A percentile compares a stretch with the other conserved stretches of the same genome.
Conservation (phyloP, 2,888 invertebrate species). For the Crioceris asparagi region DNA sequence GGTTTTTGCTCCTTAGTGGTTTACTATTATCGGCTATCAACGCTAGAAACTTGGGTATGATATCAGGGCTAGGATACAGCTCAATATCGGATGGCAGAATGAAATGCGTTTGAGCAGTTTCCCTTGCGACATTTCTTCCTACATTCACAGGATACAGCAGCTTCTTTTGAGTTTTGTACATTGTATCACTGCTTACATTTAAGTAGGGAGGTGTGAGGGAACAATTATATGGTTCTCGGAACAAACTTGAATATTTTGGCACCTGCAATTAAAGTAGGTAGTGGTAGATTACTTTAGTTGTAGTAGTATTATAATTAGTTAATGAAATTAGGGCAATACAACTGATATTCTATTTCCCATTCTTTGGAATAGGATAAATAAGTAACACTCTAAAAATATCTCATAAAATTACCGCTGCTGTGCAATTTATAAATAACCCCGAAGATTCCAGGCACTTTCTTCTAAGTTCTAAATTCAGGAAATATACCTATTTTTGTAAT, state of each 20-base stretch:
- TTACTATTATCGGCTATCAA: slow-evolving; percentile 65
- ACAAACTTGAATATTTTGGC: slow-evolving; percentile 52
- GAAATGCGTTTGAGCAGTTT: slow-evolving; percentile 70
- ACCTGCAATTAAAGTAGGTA: slow-evolving; percentile 57
- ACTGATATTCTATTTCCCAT: too few relatives aligned
- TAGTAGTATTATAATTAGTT: too few relatives aligned
- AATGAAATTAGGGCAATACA: too few relatives aligned
- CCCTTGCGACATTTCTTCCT: slow-evolving; percentile 79
- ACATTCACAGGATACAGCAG: slow-evolving; percentile 84
- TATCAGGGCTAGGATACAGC: slow-evolving; percentile 75
- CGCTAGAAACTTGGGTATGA: slow-evolving; percentile 70
- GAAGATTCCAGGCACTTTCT: too few relatives aligned
- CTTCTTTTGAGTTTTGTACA: slow-evolving; percentile 71
- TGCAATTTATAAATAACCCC: too few relatives aligned
- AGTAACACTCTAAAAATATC: too few relatives aligned
- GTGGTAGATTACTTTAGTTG: too few relatives aligned
- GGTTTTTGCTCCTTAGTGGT: slow-evolving; percentile 49
- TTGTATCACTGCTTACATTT: slow-evolving; percentile 51
- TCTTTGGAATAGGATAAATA: too few relatives aligned
- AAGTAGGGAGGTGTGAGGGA: slow-evolving; percentile 57
- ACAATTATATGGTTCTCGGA: slow-evolving; percentile 59
- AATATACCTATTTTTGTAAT: too few relatives aligned
- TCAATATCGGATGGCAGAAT: slow-evolving; percentile 83
- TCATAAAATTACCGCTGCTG: too few relatives aligned
- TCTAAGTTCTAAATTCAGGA: too few relatives aligned